Conservation (phyloP, 2,888 invertebrate genomes). For the Agrilus biguttatus region DNA sequence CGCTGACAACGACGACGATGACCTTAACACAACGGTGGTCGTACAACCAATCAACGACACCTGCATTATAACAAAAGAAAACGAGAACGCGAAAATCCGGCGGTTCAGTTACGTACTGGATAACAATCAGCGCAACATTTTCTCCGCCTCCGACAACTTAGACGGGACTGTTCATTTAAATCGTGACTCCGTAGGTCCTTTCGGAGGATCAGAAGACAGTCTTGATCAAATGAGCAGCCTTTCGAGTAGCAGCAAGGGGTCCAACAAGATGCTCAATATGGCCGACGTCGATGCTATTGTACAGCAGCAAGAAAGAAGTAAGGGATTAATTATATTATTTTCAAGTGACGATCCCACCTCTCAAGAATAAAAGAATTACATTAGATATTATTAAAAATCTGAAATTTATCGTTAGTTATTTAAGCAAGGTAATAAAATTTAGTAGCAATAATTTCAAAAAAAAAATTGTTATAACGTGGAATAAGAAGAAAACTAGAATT, state of each 20-base stretch:
- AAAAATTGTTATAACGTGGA: neutral
- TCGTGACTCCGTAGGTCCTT: slow-evolving; percentile 13
- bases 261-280: slow-evolving; percentile 26
- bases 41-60: slow-evolving; percentile 1
- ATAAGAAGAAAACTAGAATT: neutral
- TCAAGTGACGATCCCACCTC: no score
- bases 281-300: slow-evolving; percentile 28
- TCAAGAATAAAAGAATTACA: no score
- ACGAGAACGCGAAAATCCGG: slow-evolving; percentile 6
- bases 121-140: neutral
- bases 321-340: slow-evolving; percentile 10
- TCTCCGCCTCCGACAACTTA: no score
- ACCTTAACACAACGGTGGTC: slow-evolving; percentile 5
- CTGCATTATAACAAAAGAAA: slow-evolving; percentile 4
- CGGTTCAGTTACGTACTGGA: slow-evolving; percentile 1
- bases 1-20: slow-evolving; percentile 8
- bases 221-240: slow-evolving; percentile 28
- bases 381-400: no score
- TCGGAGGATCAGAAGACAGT: slow-evolving; percentile 28
- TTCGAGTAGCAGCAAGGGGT: slow-evolving; percentile 24
- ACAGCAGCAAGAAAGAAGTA: slow-evolving; percentile 27
- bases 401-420: no score
- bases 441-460: no score
- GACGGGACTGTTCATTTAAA: slow-evolving; percentile 3
- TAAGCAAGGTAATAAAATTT: no score